Conservation (phyloP, 2,797 vertebrate species). For the Sardinella longiceps region DNA sequence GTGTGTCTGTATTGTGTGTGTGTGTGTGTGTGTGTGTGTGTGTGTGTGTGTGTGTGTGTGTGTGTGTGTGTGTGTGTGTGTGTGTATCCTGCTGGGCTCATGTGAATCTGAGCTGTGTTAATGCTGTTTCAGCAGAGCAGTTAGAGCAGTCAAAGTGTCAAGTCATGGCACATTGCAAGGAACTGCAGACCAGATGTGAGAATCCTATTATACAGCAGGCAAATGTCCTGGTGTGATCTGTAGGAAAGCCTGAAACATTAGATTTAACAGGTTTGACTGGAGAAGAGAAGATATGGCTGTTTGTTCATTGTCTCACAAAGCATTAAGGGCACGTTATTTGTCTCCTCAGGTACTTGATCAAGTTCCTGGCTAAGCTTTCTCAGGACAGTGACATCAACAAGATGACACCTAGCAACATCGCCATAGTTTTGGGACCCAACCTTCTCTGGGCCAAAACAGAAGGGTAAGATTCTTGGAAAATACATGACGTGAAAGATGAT, state of each 20-base stretch:
- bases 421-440: slow-evolving; percentile 96
- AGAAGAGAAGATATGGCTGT: neutral
- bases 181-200: slow-evolving; percentile 6
- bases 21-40: neutral
- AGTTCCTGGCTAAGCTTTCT: slow-evolving; percentile 92
- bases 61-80: neutral
- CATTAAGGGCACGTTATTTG: neutral
- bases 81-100: neutral
- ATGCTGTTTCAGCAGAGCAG: neutral
- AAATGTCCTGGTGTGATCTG: neutral
- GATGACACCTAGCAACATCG: slow-evolving; percentile 96
- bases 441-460: slow-evolving; percentile 93
- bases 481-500: neutral
- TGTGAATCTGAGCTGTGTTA: neutral
- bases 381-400: slow-evolving; percentile 94
- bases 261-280: neutral
- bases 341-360: slow-evolving; percentile 90
- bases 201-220: neutral
- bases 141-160: neutral
- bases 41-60: neutral
- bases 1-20: neutral
- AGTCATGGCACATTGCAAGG: slow-evolving; percentile 3
- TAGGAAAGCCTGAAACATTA: neutral
- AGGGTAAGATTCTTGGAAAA: slow-evolving; percentile 77
- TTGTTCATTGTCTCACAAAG: neutral